phyloP scores from a whole-genome alignment of 2,888 invertebrate genomes.

The Acronicta leporina region DNA sequence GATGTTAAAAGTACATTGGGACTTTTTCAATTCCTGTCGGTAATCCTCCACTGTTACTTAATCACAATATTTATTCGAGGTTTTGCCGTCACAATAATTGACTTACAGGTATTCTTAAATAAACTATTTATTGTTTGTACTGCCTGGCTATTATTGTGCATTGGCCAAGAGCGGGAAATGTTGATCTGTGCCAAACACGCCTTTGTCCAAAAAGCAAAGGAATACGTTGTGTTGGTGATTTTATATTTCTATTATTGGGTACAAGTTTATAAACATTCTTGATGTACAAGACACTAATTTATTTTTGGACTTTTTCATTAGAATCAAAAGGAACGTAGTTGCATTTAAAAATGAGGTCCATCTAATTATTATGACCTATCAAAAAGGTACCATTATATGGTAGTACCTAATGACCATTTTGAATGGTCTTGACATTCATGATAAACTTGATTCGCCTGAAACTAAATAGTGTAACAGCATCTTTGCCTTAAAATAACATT shows the following conservation, averaged over 20 bases:
- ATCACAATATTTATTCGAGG: not conserved
- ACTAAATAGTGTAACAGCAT: not conserved
- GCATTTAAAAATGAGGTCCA: too few species aligned
- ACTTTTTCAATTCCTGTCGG: too few species aligned
- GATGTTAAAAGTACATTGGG: too few species aligned
- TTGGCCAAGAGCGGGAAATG: constrained; percentile 54
- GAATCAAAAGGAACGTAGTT: not conserved
- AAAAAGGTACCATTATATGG: too few species aligned
- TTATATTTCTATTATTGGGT: constrained; percentile 26
- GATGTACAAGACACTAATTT: not conserved
- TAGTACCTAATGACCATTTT: too few species aligned
- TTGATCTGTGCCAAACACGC: constrained; percentile 55
- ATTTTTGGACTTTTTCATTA: not conserved
- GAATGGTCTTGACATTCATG: too few species aligned
- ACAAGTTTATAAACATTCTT: constrained; percentile 17
- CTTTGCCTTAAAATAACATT: not conserved
- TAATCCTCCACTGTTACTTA: too few species aligned
- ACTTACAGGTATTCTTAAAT: constrained; percentile 7
- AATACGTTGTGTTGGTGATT: constrained; percentile 24
- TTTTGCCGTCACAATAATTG: not conserved
- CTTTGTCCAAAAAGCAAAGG: constrained; percentile 36
- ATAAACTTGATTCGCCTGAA: too few species aligned
- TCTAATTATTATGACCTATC: not conserved
- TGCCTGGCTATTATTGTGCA: constrained; percentile 49
- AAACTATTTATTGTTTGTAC: constrained; percentile 34